Percentiles rank a stretch among this genome's conserved stretches.
These are phyloP conservation scores for Apeltes quadracus DNA, from an alignment of 2,113 vertebrate genomes.

Conservation along the genomic window DNA sequence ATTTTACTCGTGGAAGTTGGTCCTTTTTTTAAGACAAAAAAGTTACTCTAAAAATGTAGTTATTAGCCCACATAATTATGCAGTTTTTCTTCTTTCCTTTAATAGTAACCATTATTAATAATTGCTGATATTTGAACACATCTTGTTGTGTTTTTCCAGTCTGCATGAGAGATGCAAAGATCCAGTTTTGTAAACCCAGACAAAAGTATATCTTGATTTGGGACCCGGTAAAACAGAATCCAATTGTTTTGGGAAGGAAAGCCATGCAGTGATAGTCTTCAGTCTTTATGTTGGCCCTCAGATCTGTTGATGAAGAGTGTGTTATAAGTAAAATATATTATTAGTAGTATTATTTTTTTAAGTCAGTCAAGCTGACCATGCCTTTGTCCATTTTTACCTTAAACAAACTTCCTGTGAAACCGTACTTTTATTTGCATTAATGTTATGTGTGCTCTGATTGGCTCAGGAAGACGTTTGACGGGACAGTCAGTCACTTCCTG, in stretches of 20 bases:
- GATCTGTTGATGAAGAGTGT: too few relatives aligned
- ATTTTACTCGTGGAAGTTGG: background rate
- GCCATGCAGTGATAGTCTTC: background rate
- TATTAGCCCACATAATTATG: background rate
- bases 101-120: background rate
- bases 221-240: background rate
- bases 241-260: background rate
- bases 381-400: background rate
- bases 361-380: background rate
- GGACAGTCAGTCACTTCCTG: constrained; percentile 69
- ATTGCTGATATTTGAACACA: background rate
- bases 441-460: constrained; percentile 14
- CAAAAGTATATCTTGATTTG: background rate
- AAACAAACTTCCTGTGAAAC: background rate
- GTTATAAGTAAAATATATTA: too few relatives aligned
- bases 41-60: background rate
- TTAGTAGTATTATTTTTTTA: background rate
- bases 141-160: background rate
- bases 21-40: background rate
- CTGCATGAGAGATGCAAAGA: background rate
- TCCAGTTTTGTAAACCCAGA: background rate
- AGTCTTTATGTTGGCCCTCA: too few relatives aligned
- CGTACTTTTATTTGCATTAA: background rate
- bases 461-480: constrained; percentile 59
- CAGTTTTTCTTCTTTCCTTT: background rate